A percentile compares a stretch with the other conserved stretches of the same genome.
Evolutionary conservation across 2,113 vertebrate genomes (phyloP).

Genomic region (Trichechus manatus): DNA sequence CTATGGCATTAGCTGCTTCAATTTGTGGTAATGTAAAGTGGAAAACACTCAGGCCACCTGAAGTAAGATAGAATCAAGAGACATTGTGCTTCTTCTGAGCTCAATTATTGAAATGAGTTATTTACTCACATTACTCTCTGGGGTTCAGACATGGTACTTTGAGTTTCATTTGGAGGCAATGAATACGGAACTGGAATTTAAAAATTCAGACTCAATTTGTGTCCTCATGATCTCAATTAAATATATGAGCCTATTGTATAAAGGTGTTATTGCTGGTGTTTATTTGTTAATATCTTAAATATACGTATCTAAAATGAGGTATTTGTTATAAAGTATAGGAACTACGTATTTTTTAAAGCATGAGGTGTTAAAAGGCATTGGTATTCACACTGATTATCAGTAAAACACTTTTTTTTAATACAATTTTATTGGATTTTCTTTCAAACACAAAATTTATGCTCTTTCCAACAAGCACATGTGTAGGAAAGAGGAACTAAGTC

Average conservation of each 20-base stretch:
- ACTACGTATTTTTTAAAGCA: neutral
- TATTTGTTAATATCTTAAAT: neutral
- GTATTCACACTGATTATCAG: neutral
- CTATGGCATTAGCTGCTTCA: neutral
- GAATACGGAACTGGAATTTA: neutral
- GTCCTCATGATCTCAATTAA: neutral
- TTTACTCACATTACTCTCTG: neutral
- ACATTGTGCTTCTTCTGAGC: neutral
- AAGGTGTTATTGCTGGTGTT: neutral
- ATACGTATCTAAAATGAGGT: neutral
- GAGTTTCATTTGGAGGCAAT: neutral
- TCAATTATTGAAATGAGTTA: neutral
- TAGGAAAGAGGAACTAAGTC: neutral
- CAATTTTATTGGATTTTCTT: neutral
- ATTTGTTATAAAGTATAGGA: neutral
- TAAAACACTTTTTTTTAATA: neutral
- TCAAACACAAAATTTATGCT: neutral
- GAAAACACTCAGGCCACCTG: neutral
- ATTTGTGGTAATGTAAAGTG: neutral
- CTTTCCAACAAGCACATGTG: neutral
- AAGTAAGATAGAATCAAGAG: neutral
- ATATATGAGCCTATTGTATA: neutral
- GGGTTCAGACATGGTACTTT: neutral
- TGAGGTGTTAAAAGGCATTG: neutral
- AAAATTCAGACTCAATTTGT: slow-evolving; percentile 8